Evolutionary conservation across 2,113 vertebrate species (phyloP), one percentile per base, ranked within the genome.

Genomic region (Heloderma charlesbogerti): DNA sequence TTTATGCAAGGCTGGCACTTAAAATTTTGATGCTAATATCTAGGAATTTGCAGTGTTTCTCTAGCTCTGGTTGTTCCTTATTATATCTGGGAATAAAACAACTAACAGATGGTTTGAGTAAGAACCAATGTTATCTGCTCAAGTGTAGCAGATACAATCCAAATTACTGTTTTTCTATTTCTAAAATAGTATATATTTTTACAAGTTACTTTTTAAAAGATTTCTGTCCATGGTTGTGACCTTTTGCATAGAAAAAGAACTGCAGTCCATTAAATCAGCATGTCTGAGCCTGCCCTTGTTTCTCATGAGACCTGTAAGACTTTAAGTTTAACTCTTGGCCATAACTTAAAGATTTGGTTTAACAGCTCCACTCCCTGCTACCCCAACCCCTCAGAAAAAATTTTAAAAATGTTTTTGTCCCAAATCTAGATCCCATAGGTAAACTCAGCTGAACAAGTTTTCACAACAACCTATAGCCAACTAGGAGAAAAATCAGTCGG

Each of bases 401-500:
- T 1, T 4, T 71, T 3, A 63, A 63, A 0, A 15, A 9, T 54
- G 0, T 48, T 54, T 72, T 57, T 10, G 27, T 27, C 43, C 1
- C 48, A 86, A 77, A 85, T 37, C 20, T 72, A 71, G 63, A 13
- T n/a, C n/a, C 6, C 15, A 13, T 0, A n/a, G 54, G 67, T 85
- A 75, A 40, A 84, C 84, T 60, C 85, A 90, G 88, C 84, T 86
- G 87, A 92, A 75, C 1, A 7, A 69, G 16, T 79, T 89, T 4
- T 72, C 84, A 72, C 2, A 82, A 93, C 34, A 37, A n/a, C 92
- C 86, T 93, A 66, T 63, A 79, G 88, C 60, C 89, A 95, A 92
- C 88, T 27, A 90, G 69, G 78, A 93, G 81, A 89, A 90, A 90
- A 94, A 89, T 92, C 90, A 91, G 82, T 51, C 7, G 77, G 92